Evolutionary conservation across 2,797 vertebrate species (phyloP).

Genomic region (Urophycis tenuis): DNA sequence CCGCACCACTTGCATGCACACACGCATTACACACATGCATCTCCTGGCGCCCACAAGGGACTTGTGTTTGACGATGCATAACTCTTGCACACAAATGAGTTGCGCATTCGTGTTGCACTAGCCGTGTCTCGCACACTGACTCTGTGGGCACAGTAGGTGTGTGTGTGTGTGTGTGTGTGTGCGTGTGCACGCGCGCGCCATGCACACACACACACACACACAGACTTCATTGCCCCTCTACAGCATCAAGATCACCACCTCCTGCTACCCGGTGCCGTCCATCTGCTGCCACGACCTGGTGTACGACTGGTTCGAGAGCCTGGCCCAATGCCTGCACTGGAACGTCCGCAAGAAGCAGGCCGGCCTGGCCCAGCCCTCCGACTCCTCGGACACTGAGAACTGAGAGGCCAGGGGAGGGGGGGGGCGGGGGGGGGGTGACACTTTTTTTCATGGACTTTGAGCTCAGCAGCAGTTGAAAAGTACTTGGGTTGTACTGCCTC

Average conservation of each 20-base stretch:
- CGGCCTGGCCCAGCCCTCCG: constrained; percentile 61
- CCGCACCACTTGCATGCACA: no score
- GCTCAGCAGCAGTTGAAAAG: background rate
- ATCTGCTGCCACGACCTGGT: constrained; percentile 79
- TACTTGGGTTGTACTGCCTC: background rate
- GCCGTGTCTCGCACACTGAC: background rate
- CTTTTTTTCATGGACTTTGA: background rate
- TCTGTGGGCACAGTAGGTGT: no score
- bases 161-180: no score
- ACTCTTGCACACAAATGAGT: background rate
- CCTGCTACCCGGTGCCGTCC: constrained; percentile 75
- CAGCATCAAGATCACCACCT: constrained; percentile 78
- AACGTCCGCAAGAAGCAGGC: constrained; percentile 77
- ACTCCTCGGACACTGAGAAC: constrained; percentile 73
- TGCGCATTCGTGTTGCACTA: background rate
- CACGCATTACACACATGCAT: no score
- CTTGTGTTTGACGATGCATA: background rate
- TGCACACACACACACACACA: background rate
- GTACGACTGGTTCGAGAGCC: constrained; percentile 80
- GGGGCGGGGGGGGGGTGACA: no score
- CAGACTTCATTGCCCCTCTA: background rate
- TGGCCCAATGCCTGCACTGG: constrained; percentile 80
- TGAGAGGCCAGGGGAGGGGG: constrained; percentile 36
- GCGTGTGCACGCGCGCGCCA: no score
- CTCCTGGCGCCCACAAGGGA: no score